These are phyloP conservation scores for Acrossocheilus wenchowensis DNA, from an alignment of 2,797 vertebrate genomes.

Conservation along the genomic window DNA sequence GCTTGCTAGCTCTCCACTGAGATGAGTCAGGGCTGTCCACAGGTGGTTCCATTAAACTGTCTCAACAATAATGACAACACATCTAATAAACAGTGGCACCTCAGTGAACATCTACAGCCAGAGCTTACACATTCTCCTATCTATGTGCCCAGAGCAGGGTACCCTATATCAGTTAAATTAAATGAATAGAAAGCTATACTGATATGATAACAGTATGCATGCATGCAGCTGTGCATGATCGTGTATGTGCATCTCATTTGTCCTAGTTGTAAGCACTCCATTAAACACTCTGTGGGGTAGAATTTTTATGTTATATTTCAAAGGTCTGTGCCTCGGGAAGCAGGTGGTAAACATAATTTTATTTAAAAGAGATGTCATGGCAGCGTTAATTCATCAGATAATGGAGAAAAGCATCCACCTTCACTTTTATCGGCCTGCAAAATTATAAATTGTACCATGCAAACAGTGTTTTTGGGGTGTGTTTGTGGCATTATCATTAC, in stretches of 20 bases:
- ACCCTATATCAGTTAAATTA: conserved; percentile 24
- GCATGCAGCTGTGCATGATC: conserved; percentile 15
- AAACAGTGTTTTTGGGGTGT: not conserved
- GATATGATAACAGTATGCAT: conserved; percentile 12
- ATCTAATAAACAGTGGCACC: conserved; percentile 63
- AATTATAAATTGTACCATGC: not conserved
- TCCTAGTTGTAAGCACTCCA: not conserved
- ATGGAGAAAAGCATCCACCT: not conserved
- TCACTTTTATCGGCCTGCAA: not conserved
- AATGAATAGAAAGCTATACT: not conserved
- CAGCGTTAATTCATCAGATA: not conserved
- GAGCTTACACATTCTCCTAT: conserved; percentile 41
- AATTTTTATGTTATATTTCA: not conserved
- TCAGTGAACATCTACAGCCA: conserved; percentile 36
- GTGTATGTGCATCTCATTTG: conserved; percentile 11
- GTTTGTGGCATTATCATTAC: not conserved
- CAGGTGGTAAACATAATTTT: not conserved
- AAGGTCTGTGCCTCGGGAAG: not conserved
- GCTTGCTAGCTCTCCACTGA: conserved; percentile 57
- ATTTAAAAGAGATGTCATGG: not conserved
- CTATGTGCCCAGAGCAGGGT: conserved; percentile 28
- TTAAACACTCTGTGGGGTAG: not conserved
- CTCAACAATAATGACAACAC: conserved; percentile 63
- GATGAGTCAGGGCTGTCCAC: conserved; percentile 59
- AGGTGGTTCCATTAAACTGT: conserved; percentile 70